These are phyloP conservation scores for Trichonephila clavata DNA, from an alignment of 1,140 invertebrate genomes.

Conservation along the genomic window DNA sequence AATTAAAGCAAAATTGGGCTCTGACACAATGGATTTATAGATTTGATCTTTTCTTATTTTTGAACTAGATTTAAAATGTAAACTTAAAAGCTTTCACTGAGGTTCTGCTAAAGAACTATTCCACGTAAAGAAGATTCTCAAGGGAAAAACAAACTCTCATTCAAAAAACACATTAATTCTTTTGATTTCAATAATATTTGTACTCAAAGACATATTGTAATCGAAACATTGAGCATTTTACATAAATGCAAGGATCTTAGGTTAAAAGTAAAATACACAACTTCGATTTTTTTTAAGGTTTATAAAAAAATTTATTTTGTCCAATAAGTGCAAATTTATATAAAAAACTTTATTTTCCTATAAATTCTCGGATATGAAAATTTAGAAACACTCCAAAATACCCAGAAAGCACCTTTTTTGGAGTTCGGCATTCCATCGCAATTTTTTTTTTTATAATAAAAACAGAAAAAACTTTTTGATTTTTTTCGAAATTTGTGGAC, in stretches of 20 bases:
- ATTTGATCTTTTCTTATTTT: background rate
- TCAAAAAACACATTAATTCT: background rate
- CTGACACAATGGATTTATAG: no score
- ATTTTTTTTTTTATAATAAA: background rate
- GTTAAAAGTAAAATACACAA: conserved; percentile 26
- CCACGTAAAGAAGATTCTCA: background rate
- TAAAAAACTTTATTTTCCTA: background rate
- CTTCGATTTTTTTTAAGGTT: background rate
- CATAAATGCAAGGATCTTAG: conserved; percentile 33
- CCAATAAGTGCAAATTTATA: background rate
- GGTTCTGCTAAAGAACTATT: background rate
- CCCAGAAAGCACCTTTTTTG: background rate
- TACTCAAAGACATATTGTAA: conserved; percentile 12
- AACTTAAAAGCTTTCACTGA: background rate
- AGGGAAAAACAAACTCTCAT: background rate
- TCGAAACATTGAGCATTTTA: conserved; percentile 45
- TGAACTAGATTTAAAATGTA: background rate
- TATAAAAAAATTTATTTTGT: background rate
- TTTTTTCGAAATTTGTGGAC: no score
- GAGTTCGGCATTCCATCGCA: background rate
- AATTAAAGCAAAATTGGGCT: no score
- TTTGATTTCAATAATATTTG: conserved; percentile 27
- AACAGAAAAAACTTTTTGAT: no score
- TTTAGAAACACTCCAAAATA: conserved; percentile 32
- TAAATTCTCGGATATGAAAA: conserved; percentile 36